Conservation (phyloP, 2,797 vertebrate species). For the Pipistrellus kuhlii region DNA sequence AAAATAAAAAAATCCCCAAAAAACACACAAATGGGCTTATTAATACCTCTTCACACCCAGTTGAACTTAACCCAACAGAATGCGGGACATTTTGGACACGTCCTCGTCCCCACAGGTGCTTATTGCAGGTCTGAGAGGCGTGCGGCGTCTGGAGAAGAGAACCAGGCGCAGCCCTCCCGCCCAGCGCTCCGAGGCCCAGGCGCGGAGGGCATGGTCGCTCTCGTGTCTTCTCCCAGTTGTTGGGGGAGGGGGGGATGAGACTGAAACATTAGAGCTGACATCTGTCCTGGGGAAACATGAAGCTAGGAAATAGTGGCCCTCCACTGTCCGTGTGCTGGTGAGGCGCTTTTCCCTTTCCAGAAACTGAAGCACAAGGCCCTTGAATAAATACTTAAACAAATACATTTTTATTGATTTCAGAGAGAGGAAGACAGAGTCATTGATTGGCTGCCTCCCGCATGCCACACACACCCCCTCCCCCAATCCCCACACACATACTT, state of each 20-base stretch:
- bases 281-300: neutral
- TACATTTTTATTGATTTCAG: too few relatives aligned
- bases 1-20: too few relatives aligned
- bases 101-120: neutral
- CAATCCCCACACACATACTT: too few relatives aligned
- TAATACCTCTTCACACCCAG: accelerated
- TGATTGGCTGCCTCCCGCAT: too few relatives aligned
- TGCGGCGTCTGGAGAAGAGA: too few relatives aligned
- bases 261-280: neutral
- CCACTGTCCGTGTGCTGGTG: neutral
- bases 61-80: neutral
- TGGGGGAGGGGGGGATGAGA: neutral
- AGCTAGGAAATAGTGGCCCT: neutral
- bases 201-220: neutral
- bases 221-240: neutral
- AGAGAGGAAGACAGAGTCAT: too few relatives aligned
- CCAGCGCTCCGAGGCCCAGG: neutral
- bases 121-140: neutral
- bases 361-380: neutral
- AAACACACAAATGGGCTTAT: neutral
- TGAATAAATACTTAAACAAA: neutral
- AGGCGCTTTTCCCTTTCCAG: neutral
- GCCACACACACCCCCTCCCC: accelerated
- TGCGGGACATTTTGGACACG: neutral
- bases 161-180: neutral